phyloP scores from a whole-genome alignment of 2,113 vertebrate species.

The Dicrurus megarhynchus region DNA sequence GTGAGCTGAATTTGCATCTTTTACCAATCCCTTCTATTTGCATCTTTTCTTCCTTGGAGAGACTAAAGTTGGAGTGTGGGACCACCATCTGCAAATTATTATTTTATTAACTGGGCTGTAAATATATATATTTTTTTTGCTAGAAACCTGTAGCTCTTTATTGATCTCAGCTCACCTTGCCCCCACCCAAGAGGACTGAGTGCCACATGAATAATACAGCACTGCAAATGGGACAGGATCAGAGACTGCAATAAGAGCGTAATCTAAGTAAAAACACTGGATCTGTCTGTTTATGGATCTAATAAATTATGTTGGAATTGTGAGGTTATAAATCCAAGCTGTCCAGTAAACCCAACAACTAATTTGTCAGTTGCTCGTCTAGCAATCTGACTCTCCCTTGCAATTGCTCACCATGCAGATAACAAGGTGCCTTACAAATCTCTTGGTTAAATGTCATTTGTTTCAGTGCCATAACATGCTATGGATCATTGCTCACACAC shows the following conservation, averaged over 20 bases:
- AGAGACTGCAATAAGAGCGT: conserved; percentile 62
- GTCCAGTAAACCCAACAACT: conserved; percentile 83
- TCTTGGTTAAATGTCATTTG: conserved; percentile 87
- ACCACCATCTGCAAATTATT: background rate
- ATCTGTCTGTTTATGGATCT: conserved; percentile 78
- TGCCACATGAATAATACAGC: conserved; percentile 53
- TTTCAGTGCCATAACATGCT: conserved; percentile 82
- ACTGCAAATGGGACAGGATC: conserved; percentile 51
- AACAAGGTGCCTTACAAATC: conserved; percentile 82
- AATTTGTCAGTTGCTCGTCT: conserved; percentile 80
- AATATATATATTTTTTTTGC: background rate
- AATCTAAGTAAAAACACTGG: conserved; percentile 76
- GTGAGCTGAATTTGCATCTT: background rate
- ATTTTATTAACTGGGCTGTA: background rate
- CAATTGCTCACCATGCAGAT: conserved; percentile 81
- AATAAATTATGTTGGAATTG: conserved; percentile 80
- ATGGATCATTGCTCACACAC: conserved; percentile 83
- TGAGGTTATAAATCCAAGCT: conserved; percentile 79
- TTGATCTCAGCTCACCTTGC: background rate
- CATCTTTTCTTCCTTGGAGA: background rate
- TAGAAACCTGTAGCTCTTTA: background rate
- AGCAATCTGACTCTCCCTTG: conserved; percentile 70
- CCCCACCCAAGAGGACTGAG: background rate
- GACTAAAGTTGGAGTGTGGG: background rate
- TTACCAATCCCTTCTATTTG: background rate